Evolutionary conservation across 2,113 vertebrate genomes (phyloP).

Genomic region (Pelodiscus sinensis): DNA sequence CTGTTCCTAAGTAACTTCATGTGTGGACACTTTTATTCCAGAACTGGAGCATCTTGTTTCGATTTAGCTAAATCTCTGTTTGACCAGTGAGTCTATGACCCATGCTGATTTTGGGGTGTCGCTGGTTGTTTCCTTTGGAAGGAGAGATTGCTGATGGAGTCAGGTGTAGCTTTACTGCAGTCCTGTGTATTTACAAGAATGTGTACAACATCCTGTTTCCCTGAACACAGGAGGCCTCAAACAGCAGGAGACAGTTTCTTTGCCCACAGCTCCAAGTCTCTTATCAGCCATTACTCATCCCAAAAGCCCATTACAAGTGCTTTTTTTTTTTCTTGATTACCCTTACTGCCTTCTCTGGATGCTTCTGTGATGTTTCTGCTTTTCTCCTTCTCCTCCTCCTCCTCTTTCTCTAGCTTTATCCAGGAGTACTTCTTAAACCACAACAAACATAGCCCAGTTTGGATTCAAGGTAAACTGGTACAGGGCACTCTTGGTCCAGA

Average conservation of each 20-base stretch:
- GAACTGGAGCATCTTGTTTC: background rate
- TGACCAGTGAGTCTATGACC: background rate
- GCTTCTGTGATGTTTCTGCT: background rate
- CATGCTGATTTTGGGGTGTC: background rate
- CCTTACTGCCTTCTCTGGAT: background rate
- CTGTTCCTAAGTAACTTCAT: background rate
- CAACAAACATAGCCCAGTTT: background rate
- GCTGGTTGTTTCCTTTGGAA: background rate
- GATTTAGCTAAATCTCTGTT: background rate
- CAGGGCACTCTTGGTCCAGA: background rate
- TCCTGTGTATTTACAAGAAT: no score
- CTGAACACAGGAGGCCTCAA: background rate
- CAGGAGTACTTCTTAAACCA: no score
- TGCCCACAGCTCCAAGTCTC: background rate
- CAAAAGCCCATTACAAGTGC: background rate
- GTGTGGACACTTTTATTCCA: background rate
- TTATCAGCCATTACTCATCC: background rate
- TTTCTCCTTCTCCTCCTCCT: no score
- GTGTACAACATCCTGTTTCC: background rate
- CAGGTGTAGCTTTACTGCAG: no score
- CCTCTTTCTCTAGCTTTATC: no score
- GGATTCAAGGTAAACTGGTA: background rate
- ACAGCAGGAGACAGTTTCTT: background rate
- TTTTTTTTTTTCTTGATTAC: background rate
- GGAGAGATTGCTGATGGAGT: background rate